Evolutionary conservation across 1,140 invertebrate genomes (phyloP), one percentile per base, ranked within the genome.

Genomic region (Drosophila serrata): DNA sequence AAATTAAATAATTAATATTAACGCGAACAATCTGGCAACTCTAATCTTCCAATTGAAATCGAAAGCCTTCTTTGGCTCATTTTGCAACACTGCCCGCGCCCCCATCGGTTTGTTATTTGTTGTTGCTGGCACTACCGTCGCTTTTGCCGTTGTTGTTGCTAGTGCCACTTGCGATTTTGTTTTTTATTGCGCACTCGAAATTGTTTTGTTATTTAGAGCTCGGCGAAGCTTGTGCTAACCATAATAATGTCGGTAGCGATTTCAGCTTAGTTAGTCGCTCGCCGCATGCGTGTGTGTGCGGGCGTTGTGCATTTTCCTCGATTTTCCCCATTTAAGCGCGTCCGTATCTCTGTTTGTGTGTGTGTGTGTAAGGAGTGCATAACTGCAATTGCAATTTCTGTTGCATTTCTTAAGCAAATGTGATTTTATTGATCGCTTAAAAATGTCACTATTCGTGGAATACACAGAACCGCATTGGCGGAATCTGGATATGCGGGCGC

Each of bases 121-220:
- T 46, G 22, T 24, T 65, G 46, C 13, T 27, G 22, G 3, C 31
- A 37, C 37, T 56, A 24, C 40, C 39, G 55, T 35, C 63, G 58
- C 59, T 19, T 15, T 42, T 59, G 19, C 12, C 2, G 6, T 22
- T 45, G 56, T 55, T 55, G 53, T 61, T 82, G 56, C 46, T 57
- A 15, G 35, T 57, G 51, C 40, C 40, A 56, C 78, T 78, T 68
- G 51, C 63, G 57, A 57, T 45, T 77, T 72, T 80, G 73, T 59
- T 77, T 81, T 85, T 88, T 87, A 88, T 88, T 88, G 84, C 84
- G 85, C 84, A 90, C 85, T 90, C 84, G 76, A 88, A 90, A 78
- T 88, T 82, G 76, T 87, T 87, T 90, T 72, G 64, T 64, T 88
- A 79, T 79, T 86, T 79, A 72, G 72, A 55, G 64, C 61, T 67